Percentiles rank a stretch among this genome's conserved stretches.
Evolutionary conservation across 2,113 vertebrate species (phyloP).

Genomic region (Coptodon bakossiorum): DNA sequence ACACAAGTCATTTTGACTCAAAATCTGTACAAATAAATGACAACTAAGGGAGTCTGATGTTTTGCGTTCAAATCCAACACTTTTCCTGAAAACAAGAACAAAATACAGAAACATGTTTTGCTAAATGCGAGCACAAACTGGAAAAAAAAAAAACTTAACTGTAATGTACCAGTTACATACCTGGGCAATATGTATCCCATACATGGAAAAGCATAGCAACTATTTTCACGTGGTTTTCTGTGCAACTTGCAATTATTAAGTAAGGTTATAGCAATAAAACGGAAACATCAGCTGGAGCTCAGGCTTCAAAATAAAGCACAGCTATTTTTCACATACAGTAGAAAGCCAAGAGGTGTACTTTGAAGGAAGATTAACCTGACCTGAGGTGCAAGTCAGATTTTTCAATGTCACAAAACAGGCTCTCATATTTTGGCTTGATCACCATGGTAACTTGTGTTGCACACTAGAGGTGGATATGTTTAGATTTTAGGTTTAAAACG

Average conservation of each 20-base stretch:
- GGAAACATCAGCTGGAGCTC: not conserved
- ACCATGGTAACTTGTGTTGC: not conserved
- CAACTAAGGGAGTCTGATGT: not conserved
- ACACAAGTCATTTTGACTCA: not conserved
- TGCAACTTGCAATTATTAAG: not conserved
- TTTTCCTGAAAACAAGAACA: not conserved
- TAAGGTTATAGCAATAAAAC: not conserved
- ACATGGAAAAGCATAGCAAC: not conserved
- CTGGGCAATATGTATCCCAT: not conserved
- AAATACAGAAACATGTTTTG: not conserved
- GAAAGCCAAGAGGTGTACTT: not conserved
- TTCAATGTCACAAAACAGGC: not conserved
- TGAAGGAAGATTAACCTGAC: not conserved
- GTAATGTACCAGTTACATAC: not conserved
- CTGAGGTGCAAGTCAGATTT: not conserved
- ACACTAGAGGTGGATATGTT: not conserved
- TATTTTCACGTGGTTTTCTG: not conserved
- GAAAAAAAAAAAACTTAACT: not conserved
- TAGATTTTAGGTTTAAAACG: not conserved
- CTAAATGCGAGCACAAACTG: not conserved
- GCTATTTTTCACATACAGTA: not conserved
- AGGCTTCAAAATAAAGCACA: not conserved
- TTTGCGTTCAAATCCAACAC: not conserved
- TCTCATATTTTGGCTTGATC: not conserved
- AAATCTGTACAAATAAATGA: slow-evolving; percentile 5